phyloP scores from a whole-genome alignment of 2,888 invertebrate species.

The Agonopterix subpropinquella region DNA sequence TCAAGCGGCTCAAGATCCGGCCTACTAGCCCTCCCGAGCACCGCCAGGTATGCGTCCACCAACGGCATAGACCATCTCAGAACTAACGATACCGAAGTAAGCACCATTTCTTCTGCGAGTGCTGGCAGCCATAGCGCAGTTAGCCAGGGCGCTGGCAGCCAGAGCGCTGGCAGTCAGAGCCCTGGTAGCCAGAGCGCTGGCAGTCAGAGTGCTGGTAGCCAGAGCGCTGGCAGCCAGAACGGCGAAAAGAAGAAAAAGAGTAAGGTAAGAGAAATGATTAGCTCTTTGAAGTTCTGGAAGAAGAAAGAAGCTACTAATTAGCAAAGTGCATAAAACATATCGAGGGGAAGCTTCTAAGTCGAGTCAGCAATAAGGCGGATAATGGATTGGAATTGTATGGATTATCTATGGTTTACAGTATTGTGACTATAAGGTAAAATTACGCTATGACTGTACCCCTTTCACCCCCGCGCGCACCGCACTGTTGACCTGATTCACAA shows the following conservation, averaged over 20 bases:
- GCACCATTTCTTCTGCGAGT: not conserved
- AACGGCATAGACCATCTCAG: constrained; percentile 19
- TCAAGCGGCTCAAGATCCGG: too few species aligned
- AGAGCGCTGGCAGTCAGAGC: constrained; percentile 21
- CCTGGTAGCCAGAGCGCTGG: not conserved
- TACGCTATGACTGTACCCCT: too few species aligned
- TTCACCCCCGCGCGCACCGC: too few species aligned
- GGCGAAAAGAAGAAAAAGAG: constrained; percentile 5
- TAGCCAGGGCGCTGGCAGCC: constrained; percentile 21
- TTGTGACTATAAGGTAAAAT: too few species aligned
- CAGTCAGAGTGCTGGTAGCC: constrained; percentile 21
- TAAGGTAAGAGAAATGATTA: not conserved
- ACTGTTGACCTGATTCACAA: too few species aligned
- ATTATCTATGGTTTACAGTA: too few species aligned
- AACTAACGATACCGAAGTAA: too few species aligned
- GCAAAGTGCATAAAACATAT: too few species aligned
- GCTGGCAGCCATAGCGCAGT: not conserved
- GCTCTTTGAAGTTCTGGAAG: constrained; percentile 1
- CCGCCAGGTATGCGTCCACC: constrained; percentile 21
- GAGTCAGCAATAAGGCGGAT: too few species aligned
- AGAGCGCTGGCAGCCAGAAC: constrained; percentile 22
- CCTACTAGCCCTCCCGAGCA: constrained; percentile 13
- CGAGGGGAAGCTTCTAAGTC: too few species aligned
- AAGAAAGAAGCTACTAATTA: not conserved
- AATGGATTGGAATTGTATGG: too few species aligned